Conservation (phyloP, 2,888 invertebrate genomes). For the Odiellus spinosus region DNA sequence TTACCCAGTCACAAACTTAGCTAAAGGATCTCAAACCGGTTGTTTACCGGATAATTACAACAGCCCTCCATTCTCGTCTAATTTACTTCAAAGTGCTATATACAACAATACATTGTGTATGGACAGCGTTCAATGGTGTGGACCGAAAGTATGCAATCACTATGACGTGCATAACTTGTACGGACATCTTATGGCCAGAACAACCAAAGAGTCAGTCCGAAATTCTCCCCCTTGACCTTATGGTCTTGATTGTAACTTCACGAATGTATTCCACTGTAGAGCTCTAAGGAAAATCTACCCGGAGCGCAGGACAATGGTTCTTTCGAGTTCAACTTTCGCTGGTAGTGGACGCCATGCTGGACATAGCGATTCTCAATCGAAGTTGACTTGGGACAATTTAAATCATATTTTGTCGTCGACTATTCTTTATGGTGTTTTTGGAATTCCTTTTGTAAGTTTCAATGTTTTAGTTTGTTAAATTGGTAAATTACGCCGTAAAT, state of each 20-base stretch:
- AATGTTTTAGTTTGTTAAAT: too few relatives aligned
- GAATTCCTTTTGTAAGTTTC: slow-evolving; percentile 9
- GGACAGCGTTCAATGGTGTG: slow-evolving; percentile 23
- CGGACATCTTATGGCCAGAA: slow-evolving; percentile 35
- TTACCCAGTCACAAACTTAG: neutral
- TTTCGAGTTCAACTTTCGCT: slow-evolving; percentile 30
- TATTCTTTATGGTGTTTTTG: slow-evolving; percentile 8
- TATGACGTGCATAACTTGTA: slow-evolving; percentile 35
- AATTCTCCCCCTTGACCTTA: too few relatives aligned
- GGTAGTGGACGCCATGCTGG: slow-evolving; percentile 28
- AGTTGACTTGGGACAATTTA: slow-evolving; percentile 43
- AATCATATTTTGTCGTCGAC: slow-evolving; percentile 31
- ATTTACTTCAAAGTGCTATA: slow-evolving; percentile 9
- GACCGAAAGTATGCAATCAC: slow-evolving; percentile 22
- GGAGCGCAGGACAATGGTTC: slow-evolving; percentile 19
- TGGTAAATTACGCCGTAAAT: too few relatives aligned
- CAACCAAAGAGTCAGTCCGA: slow-evolving; percentile 15
- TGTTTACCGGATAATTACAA: slow-evolving; percentile 25
- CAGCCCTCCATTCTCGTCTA: slow-evolving; percentile 26
- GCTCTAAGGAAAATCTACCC: slow-evolving; percentile 21
- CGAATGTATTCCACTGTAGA: too few relatives aligned
- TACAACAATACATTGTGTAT: slow-evolving; percentile 28
- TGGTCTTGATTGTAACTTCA: too few relatives aligned
- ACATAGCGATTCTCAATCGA: slow-evolving; percentile 33
- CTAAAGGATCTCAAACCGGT: slow-evolving; percentile 21